Evolutionary conservation across 2,888 invertebrate species (phyloP).

Genomic region (Ceratothoa steindachneri): DNA sequence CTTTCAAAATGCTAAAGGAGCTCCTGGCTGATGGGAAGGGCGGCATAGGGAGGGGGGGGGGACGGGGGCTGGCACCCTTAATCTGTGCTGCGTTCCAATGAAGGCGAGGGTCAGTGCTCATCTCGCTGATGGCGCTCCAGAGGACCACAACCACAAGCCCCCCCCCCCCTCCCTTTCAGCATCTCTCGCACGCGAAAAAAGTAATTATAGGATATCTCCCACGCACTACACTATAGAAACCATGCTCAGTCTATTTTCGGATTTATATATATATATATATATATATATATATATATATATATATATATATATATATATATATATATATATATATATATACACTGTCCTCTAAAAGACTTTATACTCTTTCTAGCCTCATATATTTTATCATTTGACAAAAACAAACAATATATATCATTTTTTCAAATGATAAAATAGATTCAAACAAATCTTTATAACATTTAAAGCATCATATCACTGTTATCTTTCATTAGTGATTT

Average conservation of each 20-base stretch:
- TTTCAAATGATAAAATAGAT: no score
- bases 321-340: conserved; percentile 1
- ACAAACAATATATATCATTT: no score
- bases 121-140: conserved; percentile 3
- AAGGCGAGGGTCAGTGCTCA: background rate
- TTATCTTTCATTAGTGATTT: no score
- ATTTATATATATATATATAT: conserved; percentile 4
- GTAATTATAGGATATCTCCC: background rate
- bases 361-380: background rate
- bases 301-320: conserved; percentile 10
- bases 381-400: no score
- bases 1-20: no score
- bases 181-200: no score
- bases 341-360: no score
- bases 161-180: no score
- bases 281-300: conserved; percentile 11
- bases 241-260: background rate
- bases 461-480: no score
- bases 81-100: conserved; percentile 5
- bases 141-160: background rate
- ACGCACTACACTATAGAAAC: no score
- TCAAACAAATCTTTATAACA: no score
- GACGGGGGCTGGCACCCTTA: background rate
- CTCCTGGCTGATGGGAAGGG: no score
- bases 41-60: background rate